Base-by-base conservation (phyloP, 2,113 vertebrate species). In the Alligator sinensis region DNA sequence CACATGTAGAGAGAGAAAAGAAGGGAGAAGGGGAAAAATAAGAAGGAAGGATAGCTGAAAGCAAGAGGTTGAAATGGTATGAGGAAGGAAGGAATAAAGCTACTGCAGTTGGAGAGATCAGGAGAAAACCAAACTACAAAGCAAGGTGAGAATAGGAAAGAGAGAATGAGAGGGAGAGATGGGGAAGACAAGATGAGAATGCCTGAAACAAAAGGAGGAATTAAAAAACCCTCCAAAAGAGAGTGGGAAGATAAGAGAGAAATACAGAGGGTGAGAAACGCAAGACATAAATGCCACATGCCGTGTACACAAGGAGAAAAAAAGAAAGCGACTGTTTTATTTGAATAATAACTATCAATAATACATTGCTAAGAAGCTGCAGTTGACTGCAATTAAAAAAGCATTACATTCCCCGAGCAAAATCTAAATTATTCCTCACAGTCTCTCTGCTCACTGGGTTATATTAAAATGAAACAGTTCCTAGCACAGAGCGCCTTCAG, bases 301-400 rank as follows among this genome's bases (percentile, higher is more conserved):
- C 55, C 0, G 1, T 3, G 1, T 93, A 77, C 82, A 1, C 1
- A 2, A 47, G 87, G 88, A 81, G 90, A 92, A 80, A 22, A 34
- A 63, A 19, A 70, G 80, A 80, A 93, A 55, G 30, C 0, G 0
- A 59, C 47, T 79, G 7, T 93, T 97, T 97, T 95, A 92, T 97
- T 91, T 94, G 92, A 86, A 94, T 96, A 84, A 97, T 92, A 68
- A 87, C 91, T 95, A 96, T 98, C 98, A 97, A 96, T 98, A 98
- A 98, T 96, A 87, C 96, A 97, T 97, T 68, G 90, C 97, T 7
- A 3, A 96, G 95, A 90, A 97, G 94, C 96, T 18, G 92, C 92
- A 89, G 97, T 97, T 97, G 98, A 97, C 91, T 77, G 96, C 98
- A 98, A 97, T 98, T 98, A 97, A 97, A 97, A 97, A 98, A 95